These are phyloP conservation scores for Sarotherodon lohbergeri DNA, from an alignment of 2,113 vertebrate species.

Conservation along the genomic window DNA sequence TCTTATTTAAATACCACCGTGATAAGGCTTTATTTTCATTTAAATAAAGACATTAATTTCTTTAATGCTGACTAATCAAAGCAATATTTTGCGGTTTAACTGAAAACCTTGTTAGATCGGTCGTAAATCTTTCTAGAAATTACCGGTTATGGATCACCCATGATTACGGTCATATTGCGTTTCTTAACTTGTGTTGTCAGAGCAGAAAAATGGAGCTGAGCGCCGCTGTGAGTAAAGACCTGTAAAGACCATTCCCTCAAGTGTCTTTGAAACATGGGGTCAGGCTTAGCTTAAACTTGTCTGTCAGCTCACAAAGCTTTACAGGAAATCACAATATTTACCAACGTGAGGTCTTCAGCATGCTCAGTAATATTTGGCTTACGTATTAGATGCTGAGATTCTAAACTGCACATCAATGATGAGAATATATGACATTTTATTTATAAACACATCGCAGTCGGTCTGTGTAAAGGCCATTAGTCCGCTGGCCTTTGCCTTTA, in stretches of 20 bases:
- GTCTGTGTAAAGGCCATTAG: not conserved
- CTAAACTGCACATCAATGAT: not conserved
- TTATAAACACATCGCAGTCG: not conserved
- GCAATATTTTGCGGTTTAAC: slow-evolving; percentile 50
- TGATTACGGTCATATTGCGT: slow-evolving; percentile 23
- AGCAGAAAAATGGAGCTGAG: not conserved
- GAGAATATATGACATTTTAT: not conserved
- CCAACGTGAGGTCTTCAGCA: not conserved
- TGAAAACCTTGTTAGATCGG: slow-evolving; percentile 40
- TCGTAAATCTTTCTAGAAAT: slow-evolving; percentile 61
- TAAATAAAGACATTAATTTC: slow-evolving; percentile 68
- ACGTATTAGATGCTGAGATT: not conserved
- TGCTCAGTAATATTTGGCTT: not conserved
- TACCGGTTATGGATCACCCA: slow-evolving; percentile 19
- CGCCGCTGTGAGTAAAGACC: not conserved
- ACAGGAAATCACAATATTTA: not conserved
- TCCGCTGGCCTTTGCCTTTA: not conserved
- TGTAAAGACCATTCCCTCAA: not conserved
- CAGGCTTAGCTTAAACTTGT: not conserved
- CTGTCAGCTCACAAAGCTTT: not conserved
- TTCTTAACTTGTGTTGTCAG: not conserved
- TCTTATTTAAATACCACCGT: slow-evolving; percentile 67
- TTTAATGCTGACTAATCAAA: slow-evolving; percentile 70
- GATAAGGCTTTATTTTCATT: slow-evolving; percentile 72
- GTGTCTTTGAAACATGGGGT: not conserved